Evolutionary conservation across 1,140 invertebrate species (phyloP).

Genomic region (Pachypsylla venusta): DNA sequence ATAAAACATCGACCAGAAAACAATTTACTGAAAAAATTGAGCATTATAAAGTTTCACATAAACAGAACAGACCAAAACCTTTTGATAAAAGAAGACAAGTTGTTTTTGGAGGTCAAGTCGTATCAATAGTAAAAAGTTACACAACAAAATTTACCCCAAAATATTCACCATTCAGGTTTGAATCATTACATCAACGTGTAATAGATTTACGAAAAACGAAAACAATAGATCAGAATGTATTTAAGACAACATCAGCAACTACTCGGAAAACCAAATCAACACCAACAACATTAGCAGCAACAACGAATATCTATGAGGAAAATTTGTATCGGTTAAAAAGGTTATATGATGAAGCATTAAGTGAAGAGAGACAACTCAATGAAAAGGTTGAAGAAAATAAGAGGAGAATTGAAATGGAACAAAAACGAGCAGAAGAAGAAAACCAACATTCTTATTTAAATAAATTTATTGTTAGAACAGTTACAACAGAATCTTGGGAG

Average conservation of each 20-base stretch:
- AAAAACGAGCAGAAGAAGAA: background rate
- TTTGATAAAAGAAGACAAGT: no score
- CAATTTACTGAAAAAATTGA: no score
- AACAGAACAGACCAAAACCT: no score
- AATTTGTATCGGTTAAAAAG: background rate
- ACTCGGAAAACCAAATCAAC: background rate
- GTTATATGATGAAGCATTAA: background rate
- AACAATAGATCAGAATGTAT: no score
- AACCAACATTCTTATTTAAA: background rate
- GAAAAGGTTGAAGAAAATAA: background rate
- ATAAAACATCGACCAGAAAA: no score
- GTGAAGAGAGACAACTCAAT: background rate
- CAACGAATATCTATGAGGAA: background rate
- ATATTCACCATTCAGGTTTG: background rate
- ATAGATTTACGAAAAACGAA: background rate
- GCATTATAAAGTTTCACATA: no score
- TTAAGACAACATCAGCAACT: background rate
- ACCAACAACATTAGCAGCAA: background rate
- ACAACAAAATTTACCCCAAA: background rate
- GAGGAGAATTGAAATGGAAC: background rate
- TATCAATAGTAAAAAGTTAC: no score
- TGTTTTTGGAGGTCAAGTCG: no score
- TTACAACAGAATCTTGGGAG: slow-evolving; percentile 6
- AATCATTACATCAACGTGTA: background rate
- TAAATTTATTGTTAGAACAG: background rate